Conservation (phyloP, 1,140 invertebrate genomes). For the Leptinotarsa undecemlineata region DNA sequence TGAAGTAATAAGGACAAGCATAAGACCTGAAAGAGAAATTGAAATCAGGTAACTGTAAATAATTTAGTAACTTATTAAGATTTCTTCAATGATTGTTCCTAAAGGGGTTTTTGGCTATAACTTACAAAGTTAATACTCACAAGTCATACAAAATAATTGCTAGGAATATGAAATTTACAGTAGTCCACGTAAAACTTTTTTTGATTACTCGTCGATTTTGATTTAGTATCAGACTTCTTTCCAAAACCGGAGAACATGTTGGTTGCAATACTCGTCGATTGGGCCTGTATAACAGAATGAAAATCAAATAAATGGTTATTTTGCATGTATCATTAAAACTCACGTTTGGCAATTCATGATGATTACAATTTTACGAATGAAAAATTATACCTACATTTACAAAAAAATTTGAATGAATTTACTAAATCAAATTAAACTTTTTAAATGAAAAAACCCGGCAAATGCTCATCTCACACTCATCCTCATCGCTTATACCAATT, state of each 20-base stretch:
- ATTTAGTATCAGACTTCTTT: constrained; percentile 42
- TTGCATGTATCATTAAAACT: background rate
- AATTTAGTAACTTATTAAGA: too few species aligned
- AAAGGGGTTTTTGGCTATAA: too few species aligned
- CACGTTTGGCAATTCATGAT: background rate
- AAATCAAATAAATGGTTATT: too few species aligned
- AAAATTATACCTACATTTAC: background rate
- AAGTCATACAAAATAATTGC: constrained; percentile 48
- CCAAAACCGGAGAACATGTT: constrained; percentile 31
- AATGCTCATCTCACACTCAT: too few species aligned
- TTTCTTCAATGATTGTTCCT: too few species aligned
- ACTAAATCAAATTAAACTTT: too few species aligned
- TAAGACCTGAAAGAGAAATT: constrained; percentile 42
- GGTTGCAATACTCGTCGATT: background rate
- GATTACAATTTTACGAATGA: background rate
- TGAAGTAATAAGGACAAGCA: constrained; percentile 42
- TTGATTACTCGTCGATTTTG: constrained; percentile 38
- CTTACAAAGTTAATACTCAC: constrained; percentile 47
- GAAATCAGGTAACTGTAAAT: constrained; percentile 4
- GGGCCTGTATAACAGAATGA: background rate
- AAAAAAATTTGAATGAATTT: too few species aligned
- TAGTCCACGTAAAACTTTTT: constrained; percentile 44
- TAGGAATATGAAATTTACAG: constrained; percentile 45
- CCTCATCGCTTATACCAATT: too few species aligned
- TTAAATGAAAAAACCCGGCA: too few species aligned